These are phyloP conservation scores for Papilio protenor DNA, from an alignment of 2,888 invertebrate genomes.

Conservation along the genomic window DNA sequence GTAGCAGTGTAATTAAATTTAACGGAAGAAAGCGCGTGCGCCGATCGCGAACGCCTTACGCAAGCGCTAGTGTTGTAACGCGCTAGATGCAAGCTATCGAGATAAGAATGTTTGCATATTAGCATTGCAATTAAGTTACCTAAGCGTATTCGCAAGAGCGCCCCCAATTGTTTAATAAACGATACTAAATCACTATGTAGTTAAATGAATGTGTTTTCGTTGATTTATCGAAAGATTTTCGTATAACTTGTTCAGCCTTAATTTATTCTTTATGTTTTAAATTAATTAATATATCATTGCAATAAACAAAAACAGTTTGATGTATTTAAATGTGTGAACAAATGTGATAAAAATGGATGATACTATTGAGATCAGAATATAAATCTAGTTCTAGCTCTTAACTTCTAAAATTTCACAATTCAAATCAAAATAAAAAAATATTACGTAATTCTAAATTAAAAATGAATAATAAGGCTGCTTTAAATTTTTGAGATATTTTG, in stretches of 20 bases:
- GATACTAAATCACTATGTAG: constrained; percentile 19
- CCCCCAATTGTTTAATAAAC: constrained; percentile 34
- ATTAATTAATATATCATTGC: background rate
- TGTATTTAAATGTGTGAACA: too few relatives aligned
- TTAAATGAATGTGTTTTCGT: background rate
- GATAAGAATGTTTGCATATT: constrained; percentile 44
- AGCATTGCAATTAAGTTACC: constrained; percentile 45
- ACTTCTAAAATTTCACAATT: too few relatives aligned
- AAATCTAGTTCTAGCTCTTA: too few relatives aligned
- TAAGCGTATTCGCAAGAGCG: constrained; percentile 38
- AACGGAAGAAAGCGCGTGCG: constrained; percentile 74
- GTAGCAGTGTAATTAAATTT: constrained; percentile 67
- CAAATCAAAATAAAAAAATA: too few relatives aligned
- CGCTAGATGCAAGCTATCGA: constrained; percentile 59
- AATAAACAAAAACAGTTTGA: background rate
- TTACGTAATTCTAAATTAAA: too few relatives aligned
- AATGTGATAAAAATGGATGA: too few relatives aligned
- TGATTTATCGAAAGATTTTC: constrained; percentile 3
- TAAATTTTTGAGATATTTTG: background rate
- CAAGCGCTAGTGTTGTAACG: constrained; percentile 68
- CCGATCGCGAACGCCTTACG: constrained; percentile 64
- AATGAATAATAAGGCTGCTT: background rate
- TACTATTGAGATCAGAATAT: too few relatives aligned
- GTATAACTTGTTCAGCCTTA: background rate
- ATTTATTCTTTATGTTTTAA: background rate